Base-by-base conservation (phyloP, 2,797 vertebrate genomes). In the Pseudomugil tenellus region DNA sequence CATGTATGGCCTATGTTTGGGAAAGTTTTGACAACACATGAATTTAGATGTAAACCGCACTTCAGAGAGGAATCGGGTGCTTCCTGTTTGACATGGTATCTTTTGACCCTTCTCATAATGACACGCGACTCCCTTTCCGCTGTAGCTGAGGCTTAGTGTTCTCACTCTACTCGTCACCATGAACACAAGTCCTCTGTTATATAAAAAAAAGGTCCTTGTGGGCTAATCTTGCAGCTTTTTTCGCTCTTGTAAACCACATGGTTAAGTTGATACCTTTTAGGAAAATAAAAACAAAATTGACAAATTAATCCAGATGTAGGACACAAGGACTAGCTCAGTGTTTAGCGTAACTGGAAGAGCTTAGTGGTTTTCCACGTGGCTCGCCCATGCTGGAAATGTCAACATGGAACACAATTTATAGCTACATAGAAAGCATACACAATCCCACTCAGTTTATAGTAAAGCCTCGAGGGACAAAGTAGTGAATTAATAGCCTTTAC, bases 11-110 rank as follows among this genome's bases (percentile, higher is more conserved):
- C 35, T 64, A 19, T 83, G 80, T 83, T 90, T 84, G 49, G 79
- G 70, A 69, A 81, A 74, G 77, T 66, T 63, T 69, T 77, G 67
- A 79, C 74, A 81, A 77, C 80, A 70, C 68, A 35, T 41, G 21
- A 23, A 51, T 63, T 58, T 29, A 51, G 68, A 87, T 63, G 49
- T 85, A 80, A 87, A 85, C 83, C 34, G 6, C 16, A 43, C 63
- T 76, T 71, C 37, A 58, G 59, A 62, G 51, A n/a, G 31, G 71
- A 54, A 72, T 58, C 1, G 9, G 56, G 51, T 56, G 74, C 79
- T 87, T 89, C 81, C 86, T 83, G 86, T 86, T 60, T 26, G 59
- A 78, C 34, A 8, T 7, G 39, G 48, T 61, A 58, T 84, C 77
- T 65, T 70, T 34, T 54, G 65, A 76, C 5, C 62, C 37, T 17